phyloP scores from a whole-genome alignment of 2,113 vertebrate species.

The Sander lucioperca region DNA sequence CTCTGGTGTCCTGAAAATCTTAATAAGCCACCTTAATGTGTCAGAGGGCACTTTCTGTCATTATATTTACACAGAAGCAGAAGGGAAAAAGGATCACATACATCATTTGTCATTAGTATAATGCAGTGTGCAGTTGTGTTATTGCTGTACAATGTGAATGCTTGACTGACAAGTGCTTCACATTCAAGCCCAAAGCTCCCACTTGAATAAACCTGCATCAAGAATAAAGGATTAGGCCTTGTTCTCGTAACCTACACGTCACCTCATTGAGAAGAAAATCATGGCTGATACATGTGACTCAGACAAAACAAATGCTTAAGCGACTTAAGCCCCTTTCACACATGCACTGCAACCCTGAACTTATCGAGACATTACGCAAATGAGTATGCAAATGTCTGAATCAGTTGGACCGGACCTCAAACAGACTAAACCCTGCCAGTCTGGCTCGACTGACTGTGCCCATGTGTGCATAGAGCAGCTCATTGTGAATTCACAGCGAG shows the following conservation, averaged over 20 bases:
- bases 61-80: neutral
- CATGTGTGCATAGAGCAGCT: too few relatives aligned
- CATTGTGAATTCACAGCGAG: too few relatives aligned
- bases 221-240: constrained; percentile 6
- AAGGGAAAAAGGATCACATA: neutral
- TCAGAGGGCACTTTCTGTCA: constrained; percentile 10
- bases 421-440: too few relatives aligned
- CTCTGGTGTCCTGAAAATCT: constrained; percentile 70
- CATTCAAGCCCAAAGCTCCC: neutral
- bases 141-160: neutral
- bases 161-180: neutral
- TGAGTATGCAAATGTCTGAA: too few relatives aligned
- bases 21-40: constrained; percentile 56
- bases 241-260: constrained; percentile 39
- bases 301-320: neutral
- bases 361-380: too few relatives aligned
- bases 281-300: constrained; percentile 19
- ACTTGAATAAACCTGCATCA: neutral
- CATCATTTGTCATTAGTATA: neutral
- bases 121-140: neutral
- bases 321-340: neutral
- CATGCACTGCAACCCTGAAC: too few relatives aligned
- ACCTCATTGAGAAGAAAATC: constrained; percentile 26
- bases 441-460: too few relatives aligned
- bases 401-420: too few relatives aligned